Conservation (phyloP, 1,140 invertebrate species). For the Latrodectus geometricus region DNA sequence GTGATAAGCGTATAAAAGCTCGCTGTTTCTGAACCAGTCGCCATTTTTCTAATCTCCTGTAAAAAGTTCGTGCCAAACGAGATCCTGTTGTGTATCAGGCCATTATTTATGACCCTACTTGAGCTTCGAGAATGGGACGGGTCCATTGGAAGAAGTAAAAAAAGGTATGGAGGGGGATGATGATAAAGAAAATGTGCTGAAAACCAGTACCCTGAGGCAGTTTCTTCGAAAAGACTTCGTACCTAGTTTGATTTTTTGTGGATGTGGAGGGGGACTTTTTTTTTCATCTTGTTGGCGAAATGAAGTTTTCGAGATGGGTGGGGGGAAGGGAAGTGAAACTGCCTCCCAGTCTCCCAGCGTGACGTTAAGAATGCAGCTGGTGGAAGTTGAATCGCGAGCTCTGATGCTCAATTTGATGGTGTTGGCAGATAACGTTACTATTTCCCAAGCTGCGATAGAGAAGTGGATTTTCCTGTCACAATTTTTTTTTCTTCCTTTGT, state of each 20-base stretch:
- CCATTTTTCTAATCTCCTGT: background rate
- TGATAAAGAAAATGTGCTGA: constrained; percentile 19
- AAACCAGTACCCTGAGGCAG: constrained; percentile 26
- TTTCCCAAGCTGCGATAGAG: background rate
- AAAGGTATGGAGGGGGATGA: background rate
- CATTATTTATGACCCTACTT: constrained; percentile 49
- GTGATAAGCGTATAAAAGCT: background rate
- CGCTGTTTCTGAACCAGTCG: constrained; percentile 8
- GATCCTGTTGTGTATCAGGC: constrained; percentile 50
- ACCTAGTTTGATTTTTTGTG: background rate
- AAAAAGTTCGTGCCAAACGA: constrained; percentile 21
- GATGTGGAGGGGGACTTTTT: background rate
- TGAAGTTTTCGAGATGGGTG: background rate
- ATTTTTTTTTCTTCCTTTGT: background rate
- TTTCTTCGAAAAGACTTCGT: background rate
- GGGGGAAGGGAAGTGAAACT: background rate
- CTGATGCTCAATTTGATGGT: background rate
- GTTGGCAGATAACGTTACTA: background rate
- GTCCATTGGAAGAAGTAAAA: background rate
- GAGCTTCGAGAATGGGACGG: background rate
- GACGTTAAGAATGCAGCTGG: background rate
- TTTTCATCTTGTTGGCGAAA: background rate
- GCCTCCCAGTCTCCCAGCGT: background rate
- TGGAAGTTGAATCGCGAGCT: too few species aligned
- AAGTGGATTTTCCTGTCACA: background rate